Conservation (phyloP, 1,140 invertebrate genomes). For the Coelopa frigida region DNA sequence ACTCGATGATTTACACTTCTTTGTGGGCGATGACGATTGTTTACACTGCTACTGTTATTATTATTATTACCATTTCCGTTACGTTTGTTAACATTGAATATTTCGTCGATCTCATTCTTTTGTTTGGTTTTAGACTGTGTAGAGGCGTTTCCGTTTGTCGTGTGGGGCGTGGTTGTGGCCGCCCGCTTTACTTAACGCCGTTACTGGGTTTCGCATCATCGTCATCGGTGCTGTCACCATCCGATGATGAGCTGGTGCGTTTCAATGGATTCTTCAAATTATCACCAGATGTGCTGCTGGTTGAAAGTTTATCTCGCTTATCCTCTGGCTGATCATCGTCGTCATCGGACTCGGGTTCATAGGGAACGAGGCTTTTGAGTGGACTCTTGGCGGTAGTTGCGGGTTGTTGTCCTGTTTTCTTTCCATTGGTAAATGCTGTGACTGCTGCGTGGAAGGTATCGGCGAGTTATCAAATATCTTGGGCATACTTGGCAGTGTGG, state of each 20-base stretch:
- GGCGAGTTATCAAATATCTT: slow-evolving; percentile 23
- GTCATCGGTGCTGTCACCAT: slow-evolving; percentile 11
- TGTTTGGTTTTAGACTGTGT: slow-evolving; percentile 22
- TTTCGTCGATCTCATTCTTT: slow-evolving; percentile 41
- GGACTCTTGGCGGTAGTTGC: slow-evolving; percentile 6
- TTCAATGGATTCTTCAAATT: slow-evolving; percentile 22
- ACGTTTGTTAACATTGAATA: slow-evolving; percentile 26
- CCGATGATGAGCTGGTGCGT: slow-evolving; percentile 22
- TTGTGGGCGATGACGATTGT: slow-evolving; percentile 1
- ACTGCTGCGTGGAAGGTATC: slow-evolving; percentile 15
- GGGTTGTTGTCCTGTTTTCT: not conserved
- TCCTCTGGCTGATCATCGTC: slow-evolving; percentile 19
- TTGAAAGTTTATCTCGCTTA: not conserved
- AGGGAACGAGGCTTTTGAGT: slow-evolving; percentile 39
- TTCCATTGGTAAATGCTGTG: slow-evolving; percentile 10
- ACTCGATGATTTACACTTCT: slow-evolving; percentile 11
- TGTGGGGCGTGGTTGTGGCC: not conserved
- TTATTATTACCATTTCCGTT: slow-evolving; percentile 17
- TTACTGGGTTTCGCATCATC: slow-evolving; percentile 17
- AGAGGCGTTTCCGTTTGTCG: slow-evolving; percentile 18
- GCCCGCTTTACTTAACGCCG: slow-evolving; percentile 8
- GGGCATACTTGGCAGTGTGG: slow-evolving; percentile 23
- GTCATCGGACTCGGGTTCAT: slow-evolving; percentile 40
- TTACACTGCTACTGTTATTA: not conserved
- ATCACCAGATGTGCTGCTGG: slow-evolving; percentile 1